These are phyloP conservation scores for Lemur catta DNA, from an alignment of 2,797 vertebrate species.

Conservation along the genomic window DNA sequence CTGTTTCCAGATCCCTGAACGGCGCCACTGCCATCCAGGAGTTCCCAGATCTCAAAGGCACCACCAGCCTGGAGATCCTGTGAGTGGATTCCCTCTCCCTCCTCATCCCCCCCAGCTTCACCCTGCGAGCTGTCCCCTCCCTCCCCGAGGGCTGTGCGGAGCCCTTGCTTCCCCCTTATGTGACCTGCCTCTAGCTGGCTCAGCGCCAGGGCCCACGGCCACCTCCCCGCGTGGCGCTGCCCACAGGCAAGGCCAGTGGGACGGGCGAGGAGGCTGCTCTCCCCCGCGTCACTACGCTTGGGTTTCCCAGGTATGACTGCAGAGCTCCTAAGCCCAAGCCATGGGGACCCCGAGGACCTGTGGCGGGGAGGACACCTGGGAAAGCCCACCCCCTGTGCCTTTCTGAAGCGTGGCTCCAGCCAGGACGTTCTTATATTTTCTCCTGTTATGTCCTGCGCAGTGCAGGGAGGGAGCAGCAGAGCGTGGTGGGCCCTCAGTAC, in stretches of 20 bases:
- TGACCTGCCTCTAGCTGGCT: not conserved
- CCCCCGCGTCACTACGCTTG: not conserved
- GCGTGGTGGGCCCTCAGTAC: not conserved
- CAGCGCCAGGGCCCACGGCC: not conserved
- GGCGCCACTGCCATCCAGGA: conserved; percentile 93
- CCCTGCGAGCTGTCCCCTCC: not conserved
- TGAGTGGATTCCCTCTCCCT: conserved; percentile 84
- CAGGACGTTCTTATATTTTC: not conserved
- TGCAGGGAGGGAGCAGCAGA: not conserved
- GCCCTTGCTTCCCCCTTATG: not conserved
- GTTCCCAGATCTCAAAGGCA: conserved; percentile 95
- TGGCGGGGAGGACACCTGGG: not conserved
- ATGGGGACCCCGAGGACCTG: not conserved
- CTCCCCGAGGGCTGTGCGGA: not conserved
- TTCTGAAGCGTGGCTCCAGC: not conserved
- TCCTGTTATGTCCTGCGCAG: accelerated
- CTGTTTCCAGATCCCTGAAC: conserved; percentile 90
- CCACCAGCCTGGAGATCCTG: conserved; percentile 95
- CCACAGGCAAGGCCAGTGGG: not conserved
- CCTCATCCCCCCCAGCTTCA: not conserved
- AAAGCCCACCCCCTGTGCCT: not conserved
- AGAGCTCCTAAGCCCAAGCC: not conserved
- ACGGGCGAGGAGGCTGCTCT: not conserved
- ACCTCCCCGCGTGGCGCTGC: not conserved
- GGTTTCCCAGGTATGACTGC: not conserved